Conservation (phyloP, 1,140 invertebrate species). For the Triops longicaudatus region DNA sequence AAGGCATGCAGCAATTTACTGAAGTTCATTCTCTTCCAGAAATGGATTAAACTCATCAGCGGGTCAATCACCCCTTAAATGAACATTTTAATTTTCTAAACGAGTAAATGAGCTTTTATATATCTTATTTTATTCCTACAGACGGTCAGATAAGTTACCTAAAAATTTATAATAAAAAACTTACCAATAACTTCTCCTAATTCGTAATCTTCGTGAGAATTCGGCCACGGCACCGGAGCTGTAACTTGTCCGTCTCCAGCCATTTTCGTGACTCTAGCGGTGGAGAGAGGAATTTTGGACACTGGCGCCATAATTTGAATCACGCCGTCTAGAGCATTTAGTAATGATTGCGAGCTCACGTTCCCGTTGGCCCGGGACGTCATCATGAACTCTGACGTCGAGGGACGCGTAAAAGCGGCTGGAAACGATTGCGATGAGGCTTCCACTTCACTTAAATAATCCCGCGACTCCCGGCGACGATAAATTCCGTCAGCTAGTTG, state of each 20-base stretch:
- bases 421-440: conserved; percentile 13
- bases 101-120: not conserved
- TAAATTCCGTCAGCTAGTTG: not conserved
- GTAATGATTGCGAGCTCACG: not conserved
- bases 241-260: conserved; percentile 51
- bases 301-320: not conserved
- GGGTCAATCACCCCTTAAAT: conserved; percentile 1
- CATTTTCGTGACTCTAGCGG: conserved; percentile 47
- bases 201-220: conserved; percentile 88
- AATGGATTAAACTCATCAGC: not conserved
- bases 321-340: not conserved
- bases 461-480: not conserved
- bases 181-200: conserved; percentile 88
- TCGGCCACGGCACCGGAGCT: conserved; percentile 68
- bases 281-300: not conserved
- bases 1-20: no score
- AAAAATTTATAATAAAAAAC: conserved; percentile 33
- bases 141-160: not conserved
- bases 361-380: not conserved
- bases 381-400: conserved; percentile 10
- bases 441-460: not conserved
- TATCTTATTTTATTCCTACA: not conserved
- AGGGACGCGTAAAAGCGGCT: not conserved
- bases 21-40: no score
- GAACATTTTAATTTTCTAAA: not conserved